These are phyloP conservation scores for Amblyraja radiata DNA, from an alignment of 2,797 vertebrate species.

Conservation along the genomic window DNA sequence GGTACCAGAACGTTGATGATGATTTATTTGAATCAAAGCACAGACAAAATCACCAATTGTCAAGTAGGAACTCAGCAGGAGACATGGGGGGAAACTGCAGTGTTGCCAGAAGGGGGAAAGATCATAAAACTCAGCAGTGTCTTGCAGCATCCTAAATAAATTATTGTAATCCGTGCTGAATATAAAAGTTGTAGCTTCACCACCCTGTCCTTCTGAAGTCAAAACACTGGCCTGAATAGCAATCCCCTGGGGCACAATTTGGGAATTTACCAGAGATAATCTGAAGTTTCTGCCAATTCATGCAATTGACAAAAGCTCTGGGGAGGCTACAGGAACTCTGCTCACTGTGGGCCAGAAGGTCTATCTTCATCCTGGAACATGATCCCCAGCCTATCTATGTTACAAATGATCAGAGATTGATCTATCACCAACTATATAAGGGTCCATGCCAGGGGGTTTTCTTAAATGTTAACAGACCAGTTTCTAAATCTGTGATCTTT, in stretches of 20 bases:
- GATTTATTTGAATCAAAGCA: not conserved
- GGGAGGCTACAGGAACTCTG: too few relatives aligned
- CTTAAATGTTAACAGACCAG: too few relatives aligned
- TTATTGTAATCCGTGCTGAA: not conserved
- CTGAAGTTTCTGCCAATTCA: too few relatives aligned
- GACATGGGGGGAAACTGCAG: not conserved
- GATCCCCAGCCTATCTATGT: too few relatives aligned
- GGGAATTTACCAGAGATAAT: too few relatives aligned
- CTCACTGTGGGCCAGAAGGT: too few relatives aligned
- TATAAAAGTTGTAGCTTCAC: not conserved
- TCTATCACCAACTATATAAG: too few relatives aligned
- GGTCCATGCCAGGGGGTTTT: too few relatives aligned
- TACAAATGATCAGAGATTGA: too few relatives aligned
- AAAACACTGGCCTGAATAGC: not conserved
- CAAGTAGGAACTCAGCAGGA: not conserved
- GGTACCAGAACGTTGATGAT: not conserved
- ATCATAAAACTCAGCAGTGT: not conserved
- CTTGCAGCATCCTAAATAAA: not conserved
- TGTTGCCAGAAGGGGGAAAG: not conserved
- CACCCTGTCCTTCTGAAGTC: not conserved
- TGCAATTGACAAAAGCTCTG: too few relatives aligned
- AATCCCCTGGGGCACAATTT: not conserved
- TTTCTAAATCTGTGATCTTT: too few relatives aligned
- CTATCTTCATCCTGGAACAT: too few relatives aligned
- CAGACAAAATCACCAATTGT: not conserved